phyloP scores from a whole-genome alignment of 2,797 vertebrate species.

The Lemur catta region DNA sequence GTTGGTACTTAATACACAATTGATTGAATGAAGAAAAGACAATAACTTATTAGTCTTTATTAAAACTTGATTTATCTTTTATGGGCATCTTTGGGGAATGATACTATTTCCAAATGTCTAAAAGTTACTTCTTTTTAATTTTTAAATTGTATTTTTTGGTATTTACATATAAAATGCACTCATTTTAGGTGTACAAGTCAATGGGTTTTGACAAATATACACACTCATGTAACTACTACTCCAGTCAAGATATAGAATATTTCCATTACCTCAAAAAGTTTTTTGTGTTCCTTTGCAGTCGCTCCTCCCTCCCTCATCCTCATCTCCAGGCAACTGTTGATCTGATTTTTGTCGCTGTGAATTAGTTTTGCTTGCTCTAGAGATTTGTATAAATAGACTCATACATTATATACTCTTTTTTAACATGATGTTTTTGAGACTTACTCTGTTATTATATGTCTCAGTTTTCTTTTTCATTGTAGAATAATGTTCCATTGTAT shows the following conservation, averaged over 20 bases:
- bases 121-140: not conserved
- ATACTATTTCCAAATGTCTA: conserved; percentile 23
- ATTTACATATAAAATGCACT: not conserved
- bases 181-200: not conserved
- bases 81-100: not conserved
- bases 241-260: not conserved
- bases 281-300: not conserved
- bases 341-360: not conserved
- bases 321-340: not conserved
- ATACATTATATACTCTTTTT: not conserved
- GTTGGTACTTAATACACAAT: not conserved
- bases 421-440: not conserved
- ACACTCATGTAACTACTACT: not conserved
- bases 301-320: not conserved
- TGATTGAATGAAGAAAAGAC: conserved; percentile 17
- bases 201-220: not conserved
- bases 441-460: not conserved
- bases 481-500: not conserved
- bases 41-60: not conserved
- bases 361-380: not conserved
- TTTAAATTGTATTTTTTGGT: not conserved
- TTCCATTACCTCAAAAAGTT: not conserved
- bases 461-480: not conserved
- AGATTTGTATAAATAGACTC: not conserved
- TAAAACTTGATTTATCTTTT: conserved; percentile 2